phyloP scores from a whole-genome alignment of 2,113 vertebrate species.

The Beaufortia kweichowensis region DNA sequence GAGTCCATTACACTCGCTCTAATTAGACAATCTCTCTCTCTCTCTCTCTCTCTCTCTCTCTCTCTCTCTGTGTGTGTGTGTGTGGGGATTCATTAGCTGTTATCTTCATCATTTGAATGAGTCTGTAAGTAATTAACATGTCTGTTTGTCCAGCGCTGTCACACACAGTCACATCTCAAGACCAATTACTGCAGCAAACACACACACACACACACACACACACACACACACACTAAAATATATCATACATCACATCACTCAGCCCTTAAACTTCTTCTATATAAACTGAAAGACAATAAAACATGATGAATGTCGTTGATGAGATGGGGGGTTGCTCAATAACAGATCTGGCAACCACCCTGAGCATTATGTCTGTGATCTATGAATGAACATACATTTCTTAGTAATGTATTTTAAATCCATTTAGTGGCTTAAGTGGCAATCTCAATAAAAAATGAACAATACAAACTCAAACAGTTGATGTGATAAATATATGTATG shows the following conservation, averaged over 20 bases:
- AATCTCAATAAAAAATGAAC: too few species aligned
- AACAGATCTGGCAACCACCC: too few species aligned
- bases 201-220: neutral
- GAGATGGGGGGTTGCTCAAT: too few species aligned
- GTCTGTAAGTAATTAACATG: constrained; percentile 74
- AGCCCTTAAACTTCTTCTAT: neutral
- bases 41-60: too few species aligned
- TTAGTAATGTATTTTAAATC: too few species aligned
- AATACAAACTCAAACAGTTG: too few species aligned
- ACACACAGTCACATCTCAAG: constrained; percentile 69
- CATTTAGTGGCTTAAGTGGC: too few species aligned
- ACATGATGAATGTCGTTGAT: too few species aligned
- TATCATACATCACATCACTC: constrained; percentile 14
- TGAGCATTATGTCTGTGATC: too few species aligned
- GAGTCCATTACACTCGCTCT: neutral
- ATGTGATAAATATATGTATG: too few species aligned
- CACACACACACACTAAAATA: neutral
- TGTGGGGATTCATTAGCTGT: constrained; percentile 77
- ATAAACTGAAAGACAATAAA: too few species aligned
- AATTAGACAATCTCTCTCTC: constrained; percentile 48
- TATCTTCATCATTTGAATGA: constrained; percentile 74
- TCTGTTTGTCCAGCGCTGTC: constrained; percentile 74
- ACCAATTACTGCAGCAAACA: constrained; percentile 66
- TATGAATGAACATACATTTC: too few species aligned
- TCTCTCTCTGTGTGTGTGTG: constrained; percentile 64